Base-by-base conservation (phyloP, 1,140 invertebrate genomes). In the Apis mellifera region DNA sequence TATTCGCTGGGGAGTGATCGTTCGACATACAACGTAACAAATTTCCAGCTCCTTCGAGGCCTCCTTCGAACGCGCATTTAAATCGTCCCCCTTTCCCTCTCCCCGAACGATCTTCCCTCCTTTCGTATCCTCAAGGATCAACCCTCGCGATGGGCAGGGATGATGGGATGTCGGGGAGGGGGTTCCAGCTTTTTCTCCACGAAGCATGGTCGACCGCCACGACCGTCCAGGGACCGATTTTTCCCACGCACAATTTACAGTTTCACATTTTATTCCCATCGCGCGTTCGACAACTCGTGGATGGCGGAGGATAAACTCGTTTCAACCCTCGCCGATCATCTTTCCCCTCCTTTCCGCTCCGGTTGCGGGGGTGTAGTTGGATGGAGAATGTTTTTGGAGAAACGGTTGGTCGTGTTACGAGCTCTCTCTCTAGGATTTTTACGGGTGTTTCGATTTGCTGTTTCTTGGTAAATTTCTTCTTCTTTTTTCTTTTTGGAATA, bases 231-330 rank as follows among this genome's bases (percentile, higher is more conserved):
- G 93, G 93, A 94, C 88, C 92, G 89, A 94, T 94, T 93, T 90
- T 93, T 93, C 92, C 93, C 93, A 93, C 93, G 93, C 93, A 94
- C 93, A 94, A 94, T 94, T 94, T 94, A 94, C 93, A 94, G 92
- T 94, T 94, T 94, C 93, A 92, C 93, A 92, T 94, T 94, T 93
- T 94, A 93, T 94, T 93, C 93, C 91, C 93, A 92, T 93, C 92
- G 92, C 91, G 92, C 89, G 87, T 91, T 89, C 87, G 86, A 87
- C 77, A 85, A 84, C 75, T 78, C 69, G 70, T 70, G 65, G 68
- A 64, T 59, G 73, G 57, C 69, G 32, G 42, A 72, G 89, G 88
- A 89, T 90, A 90, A 90, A 89, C 80, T 90, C 80, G 72, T 86
- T 89, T 85, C 85, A 68, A 32, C 62, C 76, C 59, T 78, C 82